Conservation (phyloP, 2,113 vertebrate species). For the Oxyura jamaicensis region DNA sequence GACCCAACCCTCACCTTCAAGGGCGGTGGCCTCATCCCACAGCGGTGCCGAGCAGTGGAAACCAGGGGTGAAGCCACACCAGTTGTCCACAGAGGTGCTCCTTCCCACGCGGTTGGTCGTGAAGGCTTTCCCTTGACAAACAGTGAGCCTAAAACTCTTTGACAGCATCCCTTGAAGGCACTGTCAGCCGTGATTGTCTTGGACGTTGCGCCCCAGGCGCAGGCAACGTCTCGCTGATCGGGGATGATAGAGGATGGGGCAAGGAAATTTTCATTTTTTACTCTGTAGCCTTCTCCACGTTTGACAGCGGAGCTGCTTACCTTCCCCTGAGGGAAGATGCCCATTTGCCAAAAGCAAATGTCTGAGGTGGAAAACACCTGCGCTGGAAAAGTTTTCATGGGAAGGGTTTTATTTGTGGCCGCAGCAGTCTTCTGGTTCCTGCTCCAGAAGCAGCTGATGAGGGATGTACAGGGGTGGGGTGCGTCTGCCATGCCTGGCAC, state of each 20-base stretch:
- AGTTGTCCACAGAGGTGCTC: background rate
- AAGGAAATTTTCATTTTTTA: background rate
- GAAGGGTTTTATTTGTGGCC: background rate
- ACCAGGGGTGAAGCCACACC: fast-evolving
- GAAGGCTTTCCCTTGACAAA: background rate
- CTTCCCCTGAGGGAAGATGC: background rate
- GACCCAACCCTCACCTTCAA: background rate
- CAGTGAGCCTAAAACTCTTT: conserved; percentile 13
- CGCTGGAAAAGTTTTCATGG: background rate
- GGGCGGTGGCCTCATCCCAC: background rate
- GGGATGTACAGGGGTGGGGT: background rate
- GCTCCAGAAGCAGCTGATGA: background rate
- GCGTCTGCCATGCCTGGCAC: background rate
- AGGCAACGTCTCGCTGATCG: background rate
- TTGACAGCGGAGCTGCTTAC: background rate
- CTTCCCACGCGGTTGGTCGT: background rate
- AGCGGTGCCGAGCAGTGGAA: background rate
- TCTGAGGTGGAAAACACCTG: background rate
- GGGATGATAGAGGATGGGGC: background rate
- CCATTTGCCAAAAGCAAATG: background rate
- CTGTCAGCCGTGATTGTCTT: conserved; percentile 33
- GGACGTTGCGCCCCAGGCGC: background rate
- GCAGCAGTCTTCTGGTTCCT: background rate
- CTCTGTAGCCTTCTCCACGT: background rate
- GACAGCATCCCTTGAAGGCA: background rate